Evolutionary conservation across 2,888 invertebrate genomes (phyloP), one percentile per base, ranked within the genome.

Genomic region (Cyclophora punctaria): DNA sequence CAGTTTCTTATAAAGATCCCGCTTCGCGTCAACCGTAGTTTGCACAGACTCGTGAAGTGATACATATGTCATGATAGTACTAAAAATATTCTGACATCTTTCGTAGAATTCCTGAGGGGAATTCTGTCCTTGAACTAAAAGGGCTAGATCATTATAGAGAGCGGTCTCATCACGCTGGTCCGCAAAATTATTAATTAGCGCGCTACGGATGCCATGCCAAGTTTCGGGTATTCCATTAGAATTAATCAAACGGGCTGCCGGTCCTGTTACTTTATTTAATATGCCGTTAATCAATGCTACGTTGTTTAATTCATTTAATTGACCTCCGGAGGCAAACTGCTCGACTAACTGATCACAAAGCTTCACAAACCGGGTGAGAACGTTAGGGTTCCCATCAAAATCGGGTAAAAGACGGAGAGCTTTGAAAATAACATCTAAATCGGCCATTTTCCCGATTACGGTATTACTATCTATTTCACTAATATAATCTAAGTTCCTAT

Each of bases 21-120:
- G 51, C 44, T 64, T 64, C 2, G 61, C 46, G 2, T 53, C 57
- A 0, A 63, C 50, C 3, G 57, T 64, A 1, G 48, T 58, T 3
- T 33, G 34, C 3, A 63, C 6, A 1, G 52, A 46, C 34, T 66
- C 64, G 42, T 66, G 61, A 33, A 63, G 33, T 0, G 44, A 50
- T 3, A 60, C 35, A 41, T 60, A 63, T 0, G 62, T 61, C 58
- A 64, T 62, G 2, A 63, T 55, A 2, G 61, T 64, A 7, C 62
- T 64, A 35, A 62, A 62, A 35, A 64, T 45, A 40, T 46, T 59
- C 34, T 53, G 60, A 7, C 61, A 61, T 7, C 50, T 49, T 4
- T 62, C 62, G 33, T 63, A 66, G 43, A 60, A 63, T 46, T 63
- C 63, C 20, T 63, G 62, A 0, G 63, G 63, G 3, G 55, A 56